Evolutionary conservation across 2,797 vertebrate species (phyloP), one percentile per base, ranked within the genome.

Genomic region (Apogon hyalosoma): DNA sequence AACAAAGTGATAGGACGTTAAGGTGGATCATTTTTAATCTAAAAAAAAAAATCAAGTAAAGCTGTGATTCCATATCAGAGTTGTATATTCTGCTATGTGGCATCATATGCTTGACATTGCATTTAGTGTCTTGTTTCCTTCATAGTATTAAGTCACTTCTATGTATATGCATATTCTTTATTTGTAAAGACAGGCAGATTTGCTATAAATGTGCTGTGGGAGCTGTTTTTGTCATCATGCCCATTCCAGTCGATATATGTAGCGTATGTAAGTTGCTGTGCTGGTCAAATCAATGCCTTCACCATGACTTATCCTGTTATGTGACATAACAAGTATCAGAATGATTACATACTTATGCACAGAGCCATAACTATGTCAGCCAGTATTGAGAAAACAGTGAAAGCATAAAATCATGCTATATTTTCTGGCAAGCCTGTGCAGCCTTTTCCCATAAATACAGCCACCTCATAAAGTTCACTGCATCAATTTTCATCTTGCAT

Each of bases 401-500:
- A 58, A 55, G 47, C 47, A 76, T 63, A 74, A 75, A 69, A 73
- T 69, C 66, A 52, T 39, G 13, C 50, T 49, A 10, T 47, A 56
- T 73, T 69, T 74, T 79, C 69, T 69, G 58, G 57, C 49, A 52
- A 38, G 55, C 36, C 47, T 7, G 9, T 61, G 33, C 54, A 73
- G 51, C 56, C 24, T 65, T 76, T 70, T 61, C 54, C 71, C 70
- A 83, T 86, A 82, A 87, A 84, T 70, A 56, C 33, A 68, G 50
- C 70, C 73, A 48, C 50, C 79, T 79, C 71, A 43, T 87, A 75
- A 80, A 85, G 73, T 67, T 50, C 56, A 54, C 69, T 38, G 75
- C 79, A 65, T 69, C 54, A 41, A 18, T 79, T 74, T 71, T 75
- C 67, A 70, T 85, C 43, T 49, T 11, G 46, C 56, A 63, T 54